These are phyloP conservation scores for Cryptocephalus primarius DNA, from an alignment of 2,888 invertebrate genomes.

Conservation along the genomic window DNA sequence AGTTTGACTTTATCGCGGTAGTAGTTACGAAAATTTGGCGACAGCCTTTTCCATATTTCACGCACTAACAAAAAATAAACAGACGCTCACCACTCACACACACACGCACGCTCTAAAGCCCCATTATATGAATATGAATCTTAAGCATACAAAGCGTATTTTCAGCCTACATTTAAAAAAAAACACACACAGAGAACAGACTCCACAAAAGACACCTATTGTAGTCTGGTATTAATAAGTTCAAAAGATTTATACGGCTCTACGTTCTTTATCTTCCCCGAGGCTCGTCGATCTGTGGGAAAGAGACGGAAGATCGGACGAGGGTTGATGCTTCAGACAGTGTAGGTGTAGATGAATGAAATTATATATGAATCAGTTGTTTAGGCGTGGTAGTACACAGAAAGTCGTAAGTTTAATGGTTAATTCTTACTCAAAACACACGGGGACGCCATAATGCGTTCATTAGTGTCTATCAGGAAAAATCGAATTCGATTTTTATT, in stretches of 20 bases:
- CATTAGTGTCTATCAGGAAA: not conserved
- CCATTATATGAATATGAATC: slow-evolving; percentile 11
- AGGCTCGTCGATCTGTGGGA: slow-evolving; percentile 5
- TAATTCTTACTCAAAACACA: not conserved
- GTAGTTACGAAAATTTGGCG: too few relatives aligned
- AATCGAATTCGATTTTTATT: not conserved
- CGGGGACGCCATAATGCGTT: not conserved
- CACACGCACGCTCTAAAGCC: not conserved
- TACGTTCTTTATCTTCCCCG: slow-evolving; percentile 12
- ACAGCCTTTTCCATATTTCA: too few relatives aligned
- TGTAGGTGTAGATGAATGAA: slow-evolving; percentile 19
- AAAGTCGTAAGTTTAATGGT: not conserved
- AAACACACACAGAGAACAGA: slow-evolving; percentile 18
- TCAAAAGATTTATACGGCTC: slow-evolving; percentile 17
- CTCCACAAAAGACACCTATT: slow-evolving; percentile 26
- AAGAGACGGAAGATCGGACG: slow-evolving; percentile 10
- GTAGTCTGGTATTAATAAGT: slow-evolving; percentile 29
- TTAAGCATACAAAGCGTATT: slow-evolving; percentile 13
- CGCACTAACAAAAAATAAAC: too few relatives aligned
- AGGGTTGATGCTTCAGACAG: slow-evolving; percentile 17
- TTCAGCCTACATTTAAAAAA: slow-evolving; percentile 20
- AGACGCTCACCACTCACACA: too few relatives aligned
- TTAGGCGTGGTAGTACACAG: slow-evolving; percentile 13
- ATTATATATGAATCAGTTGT: slow-evolving; percentile 18
- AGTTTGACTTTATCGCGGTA: too few relatives aligned